These are phyloP conservation scores for Alviniconcha strummeri DNA, from an alignment of 2,888 invertebrate genomes.

Conservation along the genomic window DNA sequence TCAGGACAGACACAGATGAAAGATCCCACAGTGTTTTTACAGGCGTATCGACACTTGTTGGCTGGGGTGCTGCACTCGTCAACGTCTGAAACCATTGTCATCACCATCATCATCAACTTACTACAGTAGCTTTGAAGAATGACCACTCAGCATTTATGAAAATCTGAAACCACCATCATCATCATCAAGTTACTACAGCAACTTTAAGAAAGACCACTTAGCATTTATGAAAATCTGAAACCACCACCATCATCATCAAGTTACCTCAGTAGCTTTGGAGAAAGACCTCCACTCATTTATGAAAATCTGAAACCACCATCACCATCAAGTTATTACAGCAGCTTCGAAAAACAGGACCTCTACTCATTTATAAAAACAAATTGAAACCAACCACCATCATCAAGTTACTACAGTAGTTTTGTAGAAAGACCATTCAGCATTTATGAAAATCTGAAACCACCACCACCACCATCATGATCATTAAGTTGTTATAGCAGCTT, in stretches of 20 bases:
- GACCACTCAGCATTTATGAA: neutral
- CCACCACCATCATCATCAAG: neutral
- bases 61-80: slow-evolving; percentile 87
- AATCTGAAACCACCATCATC: neutral
- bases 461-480: neutral
- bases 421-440: neutral
- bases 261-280: neutral
- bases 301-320: neutral
- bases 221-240: neutral
- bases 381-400: neutral
- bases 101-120: neutral
- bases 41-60: slow-evolving; percentile 86
- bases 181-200: neutral
- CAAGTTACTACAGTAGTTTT: too few relatives aligned
- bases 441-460: neutral
- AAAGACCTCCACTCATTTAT: neutral
- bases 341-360: too few relatives aligned
- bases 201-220: too few relatives aligned
- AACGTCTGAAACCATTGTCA: slow-evolving; percentile 78
- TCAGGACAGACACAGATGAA: slow-evolving; percentile 90
- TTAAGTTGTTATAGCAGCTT: neutral
- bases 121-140: neutral
- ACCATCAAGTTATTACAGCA: too few relatives aligned
- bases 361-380: neutral
- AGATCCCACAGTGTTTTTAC: slow-evolving; percentile 89